phyloP scores from a whole-genome alignment of 2,888 invertebrate species.

The Endomychus coccineus region DNA sequence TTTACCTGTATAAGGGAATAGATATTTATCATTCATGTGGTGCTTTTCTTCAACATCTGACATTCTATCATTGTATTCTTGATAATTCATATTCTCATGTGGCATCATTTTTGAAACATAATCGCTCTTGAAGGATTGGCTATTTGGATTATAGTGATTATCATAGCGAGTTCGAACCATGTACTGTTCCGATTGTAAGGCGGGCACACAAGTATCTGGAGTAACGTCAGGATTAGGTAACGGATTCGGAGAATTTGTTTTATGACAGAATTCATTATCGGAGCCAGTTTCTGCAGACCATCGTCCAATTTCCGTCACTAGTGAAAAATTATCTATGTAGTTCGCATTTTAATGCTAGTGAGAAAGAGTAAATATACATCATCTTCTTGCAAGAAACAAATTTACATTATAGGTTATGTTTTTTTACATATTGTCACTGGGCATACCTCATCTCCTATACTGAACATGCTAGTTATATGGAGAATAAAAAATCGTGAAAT shows the following conservation, averaged over 20 bases:
- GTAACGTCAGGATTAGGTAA: conserved; percentile 72
- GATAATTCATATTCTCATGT: conserved; percentile 41
- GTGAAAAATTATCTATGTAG: conserved; percentile 16
- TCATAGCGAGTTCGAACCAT: conserved; percentile 38
- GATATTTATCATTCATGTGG: conserved; percentile 67
- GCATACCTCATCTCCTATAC: too few species aligned
- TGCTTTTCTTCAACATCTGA: conserved; percentile 67
- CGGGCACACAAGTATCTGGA: conserved; percentile 51
- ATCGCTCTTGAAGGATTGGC: conserved; percentile 31
- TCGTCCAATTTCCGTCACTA: conserved; percentile 48
- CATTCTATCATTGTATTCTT: conserved; percentile 58
- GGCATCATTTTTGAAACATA: conserved; percentile 38
- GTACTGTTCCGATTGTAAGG: conserved; percentile 48
- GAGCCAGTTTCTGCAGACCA: conserved; percentile 78
- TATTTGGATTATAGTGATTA: conserved; percentile 34
- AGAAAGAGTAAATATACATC: too few species aligned
- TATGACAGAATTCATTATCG: conserved; percentile 61
- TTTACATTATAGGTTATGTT: too few species aligned
- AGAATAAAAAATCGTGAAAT: too few species aligned
- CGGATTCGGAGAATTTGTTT: conserved; percentile 59
- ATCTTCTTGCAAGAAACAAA: too few species aligned
- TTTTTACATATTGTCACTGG: too few species aligned
- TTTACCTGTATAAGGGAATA: conserved; percentile 74
- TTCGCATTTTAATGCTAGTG: too few species aligned
- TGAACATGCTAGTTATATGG: too few species aligned